A percentile compares a stretch with the other conserved stretches of the same genome.
These are phyloP conservation scores for Hoplodrina ambigua DNA, from an alignment of 2,888 invertebrate species.

Conservation along the genomic window DNA sequence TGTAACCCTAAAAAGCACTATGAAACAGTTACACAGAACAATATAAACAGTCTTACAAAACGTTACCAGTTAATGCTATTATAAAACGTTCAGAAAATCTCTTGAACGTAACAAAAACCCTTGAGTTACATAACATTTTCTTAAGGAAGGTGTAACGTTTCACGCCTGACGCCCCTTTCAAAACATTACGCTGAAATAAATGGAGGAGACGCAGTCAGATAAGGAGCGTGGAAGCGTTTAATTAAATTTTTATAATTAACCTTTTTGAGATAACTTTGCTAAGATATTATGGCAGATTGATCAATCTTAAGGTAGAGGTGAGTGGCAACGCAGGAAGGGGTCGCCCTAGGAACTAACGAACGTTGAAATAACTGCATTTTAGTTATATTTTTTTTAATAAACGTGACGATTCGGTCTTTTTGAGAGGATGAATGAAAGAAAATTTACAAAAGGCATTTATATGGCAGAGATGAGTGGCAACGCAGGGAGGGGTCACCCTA, in stretches of 20 bases:
- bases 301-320: neutral
- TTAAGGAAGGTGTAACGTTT: slow-evolving; percentile 29
- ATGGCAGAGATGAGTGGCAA: too few relatives aligned
- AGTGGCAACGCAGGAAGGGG: too few relatives aligned
- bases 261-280: slow-evolving; percentile 20
- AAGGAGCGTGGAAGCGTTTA: slow-evolving; percentile 46
- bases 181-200: slow-evolving; percentile 46
- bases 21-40: neutral
- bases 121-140: slow-evolving; percentile 15
- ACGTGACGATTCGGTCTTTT: too few relatives aligned
- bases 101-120: slow-evolving; percentile 16
- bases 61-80: neutral
- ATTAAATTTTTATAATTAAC: slow-evolving; percentile 53
- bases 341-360: too few relatives aligned
- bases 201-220: slow-evolving; percentile 39
- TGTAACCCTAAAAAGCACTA: neutral
- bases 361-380: too few relatives aligned
- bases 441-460: too few relatives aligned
- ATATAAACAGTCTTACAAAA: neutral
- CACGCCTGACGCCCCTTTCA: slow-evolving; percentile 7
- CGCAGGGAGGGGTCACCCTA: too few relatives aligned
- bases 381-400: too few relatives aligned
- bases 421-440: too few relatives aligned
- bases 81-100: slow-evolving; percentile 11
- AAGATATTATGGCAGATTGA: slow-evolving; percentile 6